Percentiles rank a stretch among this genome's conserved stretches.
Conservation (phyloP, 2,888 invertebrate genomes). For the Oligia strigilis region DNA sequence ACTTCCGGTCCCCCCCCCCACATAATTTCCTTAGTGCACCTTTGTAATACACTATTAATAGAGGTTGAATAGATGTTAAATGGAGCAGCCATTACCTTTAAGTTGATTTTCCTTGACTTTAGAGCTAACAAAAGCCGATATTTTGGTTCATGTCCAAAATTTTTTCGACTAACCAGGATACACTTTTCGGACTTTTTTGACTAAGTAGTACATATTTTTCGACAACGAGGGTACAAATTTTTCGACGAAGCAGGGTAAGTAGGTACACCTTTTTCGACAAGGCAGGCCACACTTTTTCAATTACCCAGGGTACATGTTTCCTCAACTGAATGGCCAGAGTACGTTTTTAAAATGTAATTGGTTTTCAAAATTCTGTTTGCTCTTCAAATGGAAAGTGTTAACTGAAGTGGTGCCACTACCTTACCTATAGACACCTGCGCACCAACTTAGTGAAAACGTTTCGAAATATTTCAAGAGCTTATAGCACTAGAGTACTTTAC, state of each 20-base stretch:
- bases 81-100: neutral
- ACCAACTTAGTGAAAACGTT: neutral
- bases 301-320: too few species aligned
- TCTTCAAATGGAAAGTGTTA: neutral
- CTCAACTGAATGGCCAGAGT: neutral
- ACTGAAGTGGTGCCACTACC: neutral
- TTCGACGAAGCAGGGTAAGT: too few species aligned
- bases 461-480: neutral
- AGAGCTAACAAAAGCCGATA: too few species aligned
- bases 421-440: neutral
- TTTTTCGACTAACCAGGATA: neutral
- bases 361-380: neutral
- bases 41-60: constrained; percentile 22
- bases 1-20: constrained; percentile 21
- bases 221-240: neutral
- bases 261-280: too few species aligned
- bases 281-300: too few species aligned
- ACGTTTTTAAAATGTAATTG: neutral
- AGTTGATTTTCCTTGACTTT: constrained; percentile 2
- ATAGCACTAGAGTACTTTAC: neutral
- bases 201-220: too few species aligned
- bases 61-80: constrained; percentile 13
- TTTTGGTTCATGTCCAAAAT: neutral
- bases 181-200: too few species aligned
- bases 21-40: constrained; percentile 39